Conservation (phyloP, 2,113 vertebrate genomes). For the Podarcis raffonei region DNA sequence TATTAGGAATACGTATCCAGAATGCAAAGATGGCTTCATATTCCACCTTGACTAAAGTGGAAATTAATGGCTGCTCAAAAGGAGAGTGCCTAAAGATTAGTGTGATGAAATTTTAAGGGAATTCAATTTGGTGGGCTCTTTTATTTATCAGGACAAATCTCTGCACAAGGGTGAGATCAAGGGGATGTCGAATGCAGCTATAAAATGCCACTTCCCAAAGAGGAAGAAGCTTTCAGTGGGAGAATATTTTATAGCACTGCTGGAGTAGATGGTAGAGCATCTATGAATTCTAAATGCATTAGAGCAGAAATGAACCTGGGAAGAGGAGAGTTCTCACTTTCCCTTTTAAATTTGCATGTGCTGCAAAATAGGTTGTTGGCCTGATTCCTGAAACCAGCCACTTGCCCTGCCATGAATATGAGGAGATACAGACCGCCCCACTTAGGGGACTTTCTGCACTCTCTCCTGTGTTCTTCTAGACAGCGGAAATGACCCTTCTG, state of each 20-base stretch:
- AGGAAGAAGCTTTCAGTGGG: not conserved
- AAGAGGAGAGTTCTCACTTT: not conserved
- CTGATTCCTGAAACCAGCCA: no score
- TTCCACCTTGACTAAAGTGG: not conserved
- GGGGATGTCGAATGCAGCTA: not conserved
- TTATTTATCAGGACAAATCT: not conserved
- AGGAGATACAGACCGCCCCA: no score
- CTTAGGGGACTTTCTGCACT: no score
- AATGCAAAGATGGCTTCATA: not conserved
- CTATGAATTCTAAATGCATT: not conserved
- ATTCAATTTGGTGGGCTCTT: not conserved
- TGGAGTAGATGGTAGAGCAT: not conserved
- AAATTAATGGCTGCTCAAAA: not conserved
- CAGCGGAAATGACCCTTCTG: no score
- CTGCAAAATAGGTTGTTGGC: not conserved
- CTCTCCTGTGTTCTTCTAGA: no score
- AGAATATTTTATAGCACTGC: not conserved
- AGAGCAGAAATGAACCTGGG: not conserved
- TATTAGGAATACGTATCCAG: not conserved
- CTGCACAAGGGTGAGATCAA: not conserved
- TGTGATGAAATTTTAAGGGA: not conserved
- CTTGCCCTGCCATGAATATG: no score
- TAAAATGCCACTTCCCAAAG: not conserved
- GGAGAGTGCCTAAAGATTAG: fast-evolving
- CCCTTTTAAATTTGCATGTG: not conserved